A percentile compares a stretch with the other conserved stretches of the same genome.
Conservation (phyloP, 23 tunicate genomes). For the Aplidium turbinatum region DNA sequence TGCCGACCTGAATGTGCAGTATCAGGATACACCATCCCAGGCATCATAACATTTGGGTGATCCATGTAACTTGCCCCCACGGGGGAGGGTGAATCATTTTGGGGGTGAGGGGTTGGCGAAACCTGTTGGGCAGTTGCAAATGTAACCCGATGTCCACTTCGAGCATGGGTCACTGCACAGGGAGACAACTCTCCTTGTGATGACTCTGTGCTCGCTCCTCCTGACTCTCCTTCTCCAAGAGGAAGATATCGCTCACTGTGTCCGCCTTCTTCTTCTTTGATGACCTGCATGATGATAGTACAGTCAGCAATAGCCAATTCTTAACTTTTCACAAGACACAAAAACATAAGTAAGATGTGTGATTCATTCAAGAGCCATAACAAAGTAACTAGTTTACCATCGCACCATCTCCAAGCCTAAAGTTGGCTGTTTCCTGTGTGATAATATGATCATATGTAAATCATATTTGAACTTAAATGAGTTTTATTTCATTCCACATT, state of each 20-base stretch:
- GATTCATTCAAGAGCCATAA: too few relatives aligned
- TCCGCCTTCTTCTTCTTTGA: conserved; percentile 52
- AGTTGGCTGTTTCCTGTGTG: too few relatives aligned
- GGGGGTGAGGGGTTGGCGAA: conserved; percentile 48
- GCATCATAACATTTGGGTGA: conserved; percentile 25
- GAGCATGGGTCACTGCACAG: conserved; percentile 25
- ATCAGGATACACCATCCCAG: conserved; percentile 11
- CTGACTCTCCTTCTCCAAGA: conserved; percentile 43
- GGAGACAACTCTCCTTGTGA: conserved; percentile 55
- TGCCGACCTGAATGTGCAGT: too few relatives aligned
- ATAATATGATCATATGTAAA: too few relatives aligned
- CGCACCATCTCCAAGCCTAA: too few relatives aligned
- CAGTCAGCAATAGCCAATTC: too few relatives aligned
- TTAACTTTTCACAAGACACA: neutral
- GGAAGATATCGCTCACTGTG: neutral
- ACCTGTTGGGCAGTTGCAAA: conserved; percentile 59
- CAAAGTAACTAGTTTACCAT: too few relatives aligned
- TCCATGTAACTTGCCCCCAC: conserved; percentile 20
- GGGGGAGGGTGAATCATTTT: conserved; percentile 53
- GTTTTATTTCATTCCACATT: too few relatives aligned
- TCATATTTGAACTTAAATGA: too few relatives aligned
- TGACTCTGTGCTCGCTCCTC: conserved; percentile 34
- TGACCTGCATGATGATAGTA: conserved; percentile 33
- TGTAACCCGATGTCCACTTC: conserved; percentile 57
- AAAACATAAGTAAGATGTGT: too few relatives aligned